Evolutionary conservation across 2,797 vertebrate species (phyloP).

Genomic region (Babyrousa celebensis): DNA sequence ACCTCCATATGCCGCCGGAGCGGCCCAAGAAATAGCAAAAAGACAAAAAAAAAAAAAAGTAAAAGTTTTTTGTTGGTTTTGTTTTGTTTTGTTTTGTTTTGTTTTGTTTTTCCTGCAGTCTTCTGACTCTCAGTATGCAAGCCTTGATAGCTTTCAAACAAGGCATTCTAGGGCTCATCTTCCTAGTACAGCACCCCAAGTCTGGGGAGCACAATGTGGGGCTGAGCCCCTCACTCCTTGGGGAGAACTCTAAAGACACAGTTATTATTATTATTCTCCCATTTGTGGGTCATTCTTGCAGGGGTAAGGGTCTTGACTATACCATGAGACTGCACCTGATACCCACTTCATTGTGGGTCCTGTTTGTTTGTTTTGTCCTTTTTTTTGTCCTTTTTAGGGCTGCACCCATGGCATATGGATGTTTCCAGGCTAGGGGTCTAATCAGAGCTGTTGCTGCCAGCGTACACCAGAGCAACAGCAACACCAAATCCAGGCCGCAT

Average conservation of each 20-base stretch:
- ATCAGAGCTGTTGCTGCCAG: too few relatives aligned
- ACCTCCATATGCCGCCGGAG: too few relatives aligned
- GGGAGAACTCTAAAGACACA: neutral
- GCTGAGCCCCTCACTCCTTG: neutral
- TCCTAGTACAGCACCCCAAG: fast-evolving
- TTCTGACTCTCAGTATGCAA: neutral
- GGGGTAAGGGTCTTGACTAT: neutral
- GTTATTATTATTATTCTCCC: neutral
- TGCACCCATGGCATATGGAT: too few relatives aligned
- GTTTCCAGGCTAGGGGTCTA: too few relatives aligned
- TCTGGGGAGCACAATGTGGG: neutral
- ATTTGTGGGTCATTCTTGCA: neutral
- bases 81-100: too few relatives aligned
- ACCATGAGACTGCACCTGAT: neutral
- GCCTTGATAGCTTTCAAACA: neutral
- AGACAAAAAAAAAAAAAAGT: too few relatives aligned
- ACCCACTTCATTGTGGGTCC: neutral
- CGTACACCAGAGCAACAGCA: too few relatives aligned
- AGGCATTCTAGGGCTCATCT: neutral
- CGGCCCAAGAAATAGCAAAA: too few relatives aligned
- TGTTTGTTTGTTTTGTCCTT: neutral
- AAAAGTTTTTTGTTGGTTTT: too few relatives aligned
- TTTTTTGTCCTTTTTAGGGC: too few relatives aligned
- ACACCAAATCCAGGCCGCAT: too few relatives aligned
- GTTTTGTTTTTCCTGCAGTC: neutral